These are phyloP conservation scores for Autographa gamma DNA, from an alignment of 2,888 invertebrate genomes.

Conservation along the genomic window DNA sequence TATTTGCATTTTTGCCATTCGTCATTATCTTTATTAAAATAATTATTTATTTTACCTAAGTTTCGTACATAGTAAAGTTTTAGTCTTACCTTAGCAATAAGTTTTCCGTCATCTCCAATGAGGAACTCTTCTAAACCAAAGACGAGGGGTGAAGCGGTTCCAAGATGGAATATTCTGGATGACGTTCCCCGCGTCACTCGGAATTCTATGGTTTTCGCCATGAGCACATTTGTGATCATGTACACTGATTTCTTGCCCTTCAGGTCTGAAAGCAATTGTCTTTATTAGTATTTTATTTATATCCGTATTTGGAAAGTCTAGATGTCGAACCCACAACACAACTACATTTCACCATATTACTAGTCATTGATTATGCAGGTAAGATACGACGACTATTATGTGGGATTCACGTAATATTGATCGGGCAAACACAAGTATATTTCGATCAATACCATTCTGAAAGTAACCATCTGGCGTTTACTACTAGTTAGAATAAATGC, in stretches of 20 bases:
- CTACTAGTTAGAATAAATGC: too few species aligned
- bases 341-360: too few species aligned
- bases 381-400: not conserved
- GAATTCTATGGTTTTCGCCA: constrained; percentile 87
- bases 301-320: too few species aligned
- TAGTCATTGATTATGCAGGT: not conserved
- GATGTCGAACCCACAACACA: too few species aligned
- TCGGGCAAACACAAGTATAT: not conserved
- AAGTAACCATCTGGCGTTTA: not conserved
- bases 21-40: too few species aligned
- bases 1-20: not conserved
- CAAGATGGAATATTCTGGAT: constrained; percentile 87
- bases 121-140: constrained; percentile 84
- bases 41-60: not conserved
- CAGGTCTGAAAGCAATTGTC: constrained; percentile 72
- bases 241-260: constrained; percentile 85
- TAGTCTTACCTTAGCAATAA: constrained; percentile 78
- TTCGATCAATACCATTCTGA: not conserved
- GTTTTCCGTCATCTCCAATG: constrained; percentile 83
- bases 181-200: constrained; percentile 83
- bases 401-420: not conserved
- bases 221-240: constrained; percentile 85
- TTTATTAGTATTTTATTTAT: not conserved
- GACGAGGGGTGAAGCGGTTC: constrained; percentile 84
- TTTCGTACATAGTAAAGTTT: not conserved